Percentiles rank a stretch among this genome's conserved stretches.
Evolutionary conservation across 2,797 vertebrate species (phyloP).

Genomic region (Coranthus polyacanthus): DNA sequence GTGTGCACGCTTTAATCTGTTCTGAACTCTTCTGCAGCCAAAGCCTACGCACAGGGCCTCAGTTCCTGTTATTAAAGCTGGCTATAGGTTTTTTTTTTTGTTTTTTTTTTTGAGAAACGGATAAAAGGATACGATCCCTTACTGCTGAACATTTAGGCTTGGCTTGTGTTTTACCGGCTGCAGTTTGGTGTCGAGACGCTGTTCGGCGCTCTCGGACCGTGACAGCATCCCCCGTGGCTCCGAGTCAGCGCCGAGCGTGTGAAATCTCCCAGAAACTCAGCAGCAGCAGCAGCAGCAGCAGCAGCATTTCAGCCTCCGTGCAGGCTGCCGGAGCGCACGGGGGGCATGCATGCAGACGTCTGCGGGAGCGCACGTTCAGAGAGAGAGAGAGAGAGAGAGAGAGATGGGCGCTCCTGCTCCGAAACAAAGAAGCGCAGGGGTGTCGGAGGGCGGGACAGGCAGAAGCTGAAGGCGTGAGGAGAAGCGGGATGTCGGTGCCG

Average conservation of each 20-base stretch:
- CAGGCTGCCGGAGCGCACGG: slow-evolving; percentile 28
- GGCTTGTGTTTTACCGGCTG: background rate
- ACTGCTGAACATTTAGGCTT: background rate
- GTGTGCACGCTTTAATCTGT: too few relatives aligned
- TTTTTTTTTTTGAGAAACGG: too few relatives aligned
- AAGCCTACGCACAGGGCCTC: too few relatives aligned
- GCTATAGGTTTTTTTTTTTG: too few relatives aligned
- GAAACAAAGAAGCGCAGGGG: slow-evolving; percentile 2
- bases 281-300: background rate
- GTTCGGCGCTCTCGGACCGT: slow-evolving; percentile 42
- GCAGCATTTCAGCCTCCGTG: slow-evolving; percentile 27
- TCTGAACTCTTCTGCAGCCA: too few relatives aligned
- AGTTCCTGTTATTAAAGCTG: too few relatives aligned
- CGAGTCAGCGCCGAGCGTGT: slow-evolving; percentile 18
- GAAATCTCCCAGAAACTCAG: slow-evolving; percentile 35
- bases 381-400: slow-evolving; percentile 8
- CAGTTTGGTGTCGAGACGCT: slow-evolving; percentile 28
- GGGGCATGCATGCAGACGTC: slow-evolving; percentile 12
- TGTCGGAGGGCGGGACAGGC: slow-evolving; percentile 12
- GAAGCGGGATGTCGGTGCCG: background rate
- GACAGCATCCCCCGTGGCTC: background rate
- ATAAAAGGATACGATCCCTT: too few relatives aligned
- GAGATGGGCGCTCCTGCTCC: slow-evolving; percentile 42
- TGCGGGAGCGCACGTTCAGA: slow-evolving; percentile 16
- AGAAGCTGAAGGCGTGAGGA: slow-evolving; percentile 35